Evolutionary conservation across 53 echinoderm and acorn worm genomes (phyloP).

Genomic region (Astropecten irregularis): DNA sequence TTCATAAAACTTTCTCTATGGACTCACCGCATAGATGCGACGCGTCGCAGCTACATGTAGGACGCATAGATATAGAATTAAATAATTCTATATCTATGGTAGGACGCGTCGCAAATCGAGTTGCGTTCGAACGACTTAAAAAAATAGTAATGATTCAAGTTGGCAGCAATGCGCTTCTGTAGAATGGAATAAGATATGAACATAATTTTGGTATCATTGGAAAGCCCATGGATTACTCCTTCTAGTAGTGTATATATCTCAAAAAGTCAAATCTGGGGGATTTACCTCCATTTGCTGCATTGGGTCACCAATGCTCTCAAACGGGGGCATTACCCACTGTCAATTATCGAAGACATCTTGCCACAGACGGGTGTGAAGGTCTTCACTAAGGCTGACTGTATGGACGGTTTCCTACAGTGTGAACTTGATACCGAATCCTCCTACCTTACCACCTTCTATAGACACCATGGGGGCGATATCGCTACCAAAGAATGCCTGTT

Average conservation of each 20-base stretch:
- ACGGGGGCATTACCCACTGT: slow-evolving; percentile 58
- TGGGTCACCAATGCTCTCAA: slow-evolving; percentile 64
- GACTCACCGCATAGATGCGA: too few species aligned
- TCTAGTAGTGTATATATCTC: too few species aligned
- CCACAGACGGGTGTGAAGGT: slow-evolving; percentile 50
- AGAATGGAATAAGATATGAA: too few species aligned
- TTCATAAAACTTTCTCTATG: too few species aligned
- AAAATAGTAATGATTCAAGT: too few species aligned
- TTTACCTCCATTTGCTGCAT: too few species aligned
- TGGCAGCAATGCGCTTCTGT: too few species aligned
- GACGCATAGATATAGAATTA: slow-evolving; percentile 52
- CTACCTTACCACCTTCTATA: slow-evolving; percentile 61
- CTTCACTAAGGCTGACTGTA: slow-evolving; percentile 59
- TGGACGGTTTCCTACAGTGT: slow-evolving; percentile 64
- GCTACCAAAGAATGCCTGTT: slow-evolving; percentile 64
- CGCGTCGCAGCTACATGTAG: too few species aligned
- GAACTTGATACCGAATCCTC: slow-evolving; percentile 56
- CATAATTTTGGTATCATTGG: too few species aligned
- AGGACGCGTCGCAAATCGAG: slow-evolving; percentile 43
- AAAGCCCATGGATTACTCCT: too few species aligned
- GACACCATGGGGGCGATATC: slow-evolving; percentile 71
- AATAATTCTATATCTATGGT: slow-evolving; percentile 65
- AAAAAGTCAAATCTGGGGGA: too few species aligned
- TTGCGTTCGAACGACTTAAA: slow-evolving; percentile 54
- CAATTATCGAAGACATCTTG: too few species aligned